Evolutionary conservation across 2,888 invertebrate species (phyloP).

Genomic region (Deilephila elpenor): DNA sequence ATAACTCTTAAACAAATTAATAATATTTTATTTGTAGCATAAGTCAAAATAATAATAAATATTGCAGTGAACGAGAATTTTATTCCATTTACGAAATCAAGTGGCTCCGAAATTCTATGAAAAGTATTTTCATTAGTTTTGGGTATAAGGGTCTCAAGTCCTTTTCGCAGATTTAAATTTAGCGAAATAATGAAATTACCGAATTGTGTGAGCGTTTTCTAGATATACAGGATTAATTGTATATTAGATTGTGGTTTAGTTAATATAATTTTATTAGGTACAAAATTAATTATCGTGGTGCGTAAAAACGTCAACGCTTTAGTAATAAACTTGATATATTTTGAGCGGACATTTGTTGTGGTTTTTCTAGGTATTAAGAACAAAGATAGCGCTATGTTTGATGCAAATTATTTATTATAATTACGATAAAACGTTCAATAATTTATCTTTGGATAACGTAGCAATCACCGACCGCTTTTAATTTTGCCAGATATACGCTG

Average conservation of each 20-base stretch:
- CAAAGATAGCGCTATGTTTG: too few relatives aligned
- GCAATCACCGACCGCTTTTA: too few relatives aligned
- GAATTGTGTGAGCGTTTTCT: background rate
- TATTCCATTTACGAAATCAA: conserved; percentile 13
- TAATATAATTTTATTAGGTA: conserved; percentile 1
- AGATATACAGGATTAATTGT: background rate
- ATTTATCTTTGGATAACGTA: too few relatives aligned
- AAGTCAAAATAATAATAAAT: background rate
- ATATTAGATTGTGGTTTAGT: conserved; percentile 5
- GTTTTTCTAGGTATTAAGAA: background rate
- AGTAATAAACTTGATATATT: background rate
- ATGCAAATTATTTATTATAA: too few relatives aligned
- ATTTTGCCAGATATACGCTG: too few relatives aligned
- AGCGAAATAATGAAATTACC: conserved; percentile 19
- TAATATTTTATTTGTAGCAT: background rate
- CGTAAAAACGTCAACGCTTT: background rate
- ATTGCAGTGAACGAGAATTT: background rate
- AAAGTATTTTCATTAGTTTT: conserved; percentile 23
- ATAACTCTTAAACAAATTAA: background rate
- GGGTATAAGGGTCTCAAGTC: background rate
- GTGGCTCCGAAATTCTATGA: background rate
- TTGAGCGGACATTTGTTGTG: background rate
- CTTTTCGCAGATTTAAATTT: conserved; percentile 8
- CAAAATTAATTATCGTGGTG: conserved; percentile 1
- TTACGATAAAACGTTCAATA: too few relatives aligned